Evolutionary conservation across 2,797 vertebrate species (phyloP).

Genomic region (Pantherophis vulpinus): DNA sequence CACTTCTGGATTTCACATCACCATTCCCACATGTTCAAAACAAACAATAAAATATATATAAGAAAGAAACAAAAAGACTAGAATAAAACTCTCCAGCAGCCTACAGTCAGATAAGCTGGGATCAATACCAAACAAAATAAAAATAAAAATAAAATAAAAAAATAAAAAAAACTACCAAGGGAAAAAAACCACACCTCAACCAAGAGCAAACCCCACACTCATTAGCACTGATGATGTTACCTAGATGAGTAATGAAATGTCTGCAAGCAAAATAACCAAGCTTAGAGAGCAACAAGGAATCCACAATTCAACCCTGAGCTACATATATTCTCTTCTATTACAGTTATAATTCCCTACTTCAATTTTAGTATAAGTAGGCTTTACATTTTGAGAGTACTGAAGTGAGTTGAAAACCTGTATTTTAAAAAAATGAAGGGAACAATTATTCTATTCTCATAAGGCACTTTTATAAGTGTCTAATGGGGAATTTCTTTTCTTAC

Average conservation of each 20-base stretch:
- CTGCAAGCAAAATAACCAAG: not conserved
- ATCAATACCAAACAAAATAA: not conserved
- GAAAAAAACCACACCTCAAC: not conserved
- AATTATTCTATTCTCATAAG: not conserved
- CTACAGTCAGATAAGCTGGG: not conserved
- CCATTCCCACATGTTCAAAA: not conserved
- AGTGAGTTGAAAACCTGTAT: not conserved
- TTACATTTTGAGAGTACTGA: not conserved
- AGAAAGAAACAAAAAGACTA: not conserved
- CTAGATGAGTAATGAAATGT: not conserved
- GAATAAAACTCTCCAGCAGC: not conserved
- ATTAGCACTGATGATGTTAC: not conserved
- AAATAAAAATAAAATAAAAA: too few species aligned
- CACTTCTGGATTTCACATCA: slow-evolving; percentile 38
- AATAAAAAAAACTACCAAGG: not conserved
- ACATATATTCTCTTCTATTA: not conserved
- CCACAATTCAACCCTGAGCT: not conserved
- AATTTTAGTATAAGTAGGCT: not conserved
- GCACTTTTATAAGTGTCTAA: not conserved
- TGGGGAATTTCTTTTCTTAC: not conserved
- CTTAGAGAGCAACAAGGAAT: not conserved
- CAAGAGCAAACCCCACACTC: not conserved
- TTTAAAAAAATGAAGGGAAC: not conserved
- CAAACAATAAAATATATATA: not conserved
- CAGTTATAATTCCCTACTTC: not conserved